A percentile compares a stretch with the other conserved stretches of the same genome.
Evolutionary conservation across 2,113 vertebrate genomes (phyloP).

Genomic region (Onychostruthus taczanowskii): DNA sequence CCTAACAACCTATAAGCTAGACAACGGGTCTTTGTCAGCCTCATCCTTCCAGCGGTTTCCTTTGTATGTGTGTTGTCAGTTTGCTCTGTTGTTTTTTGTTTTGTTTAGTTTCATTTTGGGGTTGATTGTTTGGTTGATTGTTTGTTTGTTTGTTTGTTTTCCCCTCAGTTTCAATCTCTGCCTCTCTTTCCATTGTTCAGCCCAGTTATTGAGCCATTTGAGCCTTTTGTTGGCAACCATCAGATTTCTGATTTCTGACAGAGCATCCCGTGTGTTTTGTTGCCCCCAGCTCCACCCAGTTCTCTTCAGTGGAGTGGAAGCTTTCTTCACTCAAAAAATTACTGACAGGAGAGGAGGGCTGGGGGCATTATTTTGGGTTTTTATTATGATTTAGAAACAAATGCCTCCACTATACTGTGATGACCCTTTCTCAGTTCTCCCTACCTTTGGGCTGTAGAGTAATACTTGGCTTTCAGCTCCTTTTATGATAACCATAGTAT

Average conservation of each 20-base stretch:
- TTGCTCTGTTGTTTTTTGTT: not conserved
- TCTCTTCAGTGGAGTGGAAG: not conserved
- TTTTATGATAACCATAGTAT: conserved; percentile 43
- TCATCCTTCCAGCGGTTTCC: conserved; percentile 34
- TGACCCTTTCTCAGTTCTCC: conserved; percentile 22
- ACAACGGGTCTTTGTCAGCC: conserved; percentile 68
- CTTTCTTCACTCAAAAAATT: not conserved
- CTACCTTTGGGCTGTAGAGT: conserved; percentile 48
- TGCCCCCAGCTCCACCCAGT: not conserved
- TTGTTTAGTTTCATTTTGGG: not conserved
- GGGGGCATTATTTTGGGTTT: not conserved
- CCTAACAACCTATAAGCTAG: conserved; percentile 68
- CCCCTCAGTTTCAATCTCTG: not conserved
- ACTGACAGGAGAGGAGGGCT: not conserved
- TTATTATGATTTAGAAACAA: conserved; percentile 25
- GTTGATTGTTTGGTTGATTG: not conserved
- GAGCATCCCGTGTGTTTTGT: not conserved
- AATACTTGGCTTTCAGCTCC: conserved; percentile 46
- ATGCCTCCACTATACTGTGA: conserved; percentile 60
- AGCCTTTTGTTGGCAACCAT: conserved; percentile 1
- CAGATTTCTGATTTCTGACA: not conserved
- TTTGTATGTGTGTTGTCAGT: conserved; percentile 4
- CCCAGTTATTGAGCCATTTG: conserved; percentile 58
- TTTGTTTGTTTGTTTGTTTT: not conserved
- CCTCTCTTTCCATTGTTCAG: conserved; percentile 33